phyloP scores from a whole-genome alignment of 2,888 invertebrate genomes.

The Drosophila austrosaltans region DNA sequence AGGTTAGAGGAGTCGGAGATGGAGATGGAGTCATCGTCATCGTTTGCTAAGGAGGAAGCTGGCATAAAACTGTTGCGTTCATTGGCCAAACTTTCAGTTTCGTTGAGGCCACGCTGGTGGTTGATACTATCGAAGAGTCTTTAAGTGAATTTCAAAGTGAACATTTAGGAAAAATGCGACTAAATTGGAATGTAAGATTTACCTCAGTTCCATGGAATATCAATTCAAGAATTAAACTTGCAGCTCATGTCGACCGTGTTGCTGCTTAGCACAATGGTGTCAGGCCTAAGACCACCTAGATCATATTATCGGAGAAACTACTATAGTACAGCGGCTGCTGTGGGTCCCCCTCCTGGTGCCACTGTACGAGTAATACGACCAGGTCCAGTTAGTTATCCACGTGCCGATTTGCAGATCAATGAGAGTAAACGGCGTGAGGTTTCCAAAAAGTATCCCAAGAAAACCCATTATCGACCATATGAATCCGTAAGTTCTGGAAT shows the following conservation, averaged over 20 bases:
- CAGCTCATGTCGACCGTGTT: constrained; percentile 63
- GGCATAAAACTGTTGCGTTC: constrained; percentile 81
- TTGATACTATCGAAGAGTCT: constrained; percentile 35
- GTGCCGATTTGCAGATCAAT: constrained; percentile 68
- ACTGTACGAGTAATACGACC: constrained; percentile 38
- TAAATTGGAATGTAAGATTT: constrained; percentile 66
- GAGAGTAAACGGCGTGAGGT: constrained; percentile 77
- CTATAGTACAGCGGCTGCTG: constrained; percentile 61
- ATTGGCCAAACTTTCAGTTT: constrained; percentile 82
- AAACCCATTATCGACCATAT: constrained; percentile 66
- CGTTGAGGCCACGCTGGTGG: constrained; percentile 74
- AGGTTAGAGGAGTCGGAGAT: constrained; percentile 27
- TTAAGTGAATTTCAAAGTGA: constrained; percentile 28
- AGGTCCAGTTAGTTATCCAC: constrained; percentile 56
- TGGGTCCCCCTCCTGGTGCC: constrained; percentile 57
- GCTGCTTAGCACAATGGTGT: constrained; percentile 42
- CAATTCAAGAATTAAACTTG: constrained; percentile 15
- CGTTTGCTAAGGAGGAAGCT: constrained; percentile 73
- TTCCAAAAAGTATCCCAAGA: constrained; percentile 67
- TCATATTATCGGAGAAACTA: constrained; percentile 66
- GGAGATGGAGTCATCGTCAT: constrained; percentile 27
- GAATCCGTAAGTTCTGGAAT: constrained; percentile 65
- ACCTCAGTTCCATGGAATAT: not conserved
- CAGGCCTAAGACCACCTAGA: constrained; percentile 49
- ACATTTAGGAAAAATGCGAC: constrained; percentile 53